Conservation (phyloP, 1,140 invertebrate species). For the Trachymyrmex septentrionalis region DNA sequence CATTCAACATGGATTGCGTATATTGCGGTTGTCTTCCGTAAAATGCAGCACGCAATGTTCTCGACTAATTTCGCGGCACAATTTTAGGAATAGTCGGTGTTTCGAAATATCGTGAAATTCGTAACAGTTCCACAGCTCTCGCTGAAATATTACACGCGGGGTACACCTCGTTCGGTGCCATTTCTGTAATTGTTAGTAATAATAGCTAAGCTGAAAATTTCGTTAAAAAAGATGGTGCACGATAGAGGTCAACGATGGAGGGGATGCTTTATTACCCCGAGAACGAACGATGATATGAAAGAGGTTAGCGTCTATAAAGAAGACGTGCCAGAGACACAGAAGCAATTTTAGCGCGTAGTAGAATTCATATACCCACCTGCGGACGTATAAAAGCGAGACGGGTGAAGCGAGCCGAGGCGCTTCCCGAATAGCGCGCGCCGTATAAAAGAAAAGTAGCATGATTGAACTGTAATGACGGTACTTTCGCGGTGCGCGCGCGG, state of each 20-base stretch:
- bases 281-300: conserved; percentile 82
- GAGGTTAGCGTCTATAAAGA: conserved; percentile 82
- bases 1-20: conserved; percentile 23
- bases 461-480: conserved; percentile 83
- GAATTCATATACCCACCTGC: conserved; percentile 82
- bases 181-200: conserved; percentile 7
- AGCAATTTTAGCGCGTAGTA: conserved; percentile 82
- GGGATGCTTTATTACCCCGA: conserved; percentile 76
- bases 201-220: conserved; percentile 35
- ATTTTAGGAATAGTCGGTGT: conserved; percentile 1
- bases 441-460: conserved; percentile 81
- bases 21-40: conserved; percentile 32
- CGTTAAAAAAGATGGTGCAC: conserved; percentile 13
- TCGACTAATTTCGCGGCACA: not conserved
- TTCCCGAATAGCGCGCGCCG: conserved; percentile 80
- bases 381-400: conserved; percentile 78
- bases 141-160: not conserved
- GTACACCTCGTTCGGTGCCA: not conserved
- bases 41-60: conserved; percentile 17
- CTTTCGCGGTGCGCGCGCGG: conserved; percentile 56
- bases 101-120: not conserved
- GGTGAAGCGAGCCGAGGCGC: conserved; percentile 66
- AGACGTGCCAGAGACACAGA: conserved; percentile 79
- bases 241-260: not conserved
- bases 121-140: not conserved